Evolutionary conservation across 2,888 invertebrate species (phyloP), one percentile per base, ranked within the genome.

Genomic region (Caprella mutica): DNA sequence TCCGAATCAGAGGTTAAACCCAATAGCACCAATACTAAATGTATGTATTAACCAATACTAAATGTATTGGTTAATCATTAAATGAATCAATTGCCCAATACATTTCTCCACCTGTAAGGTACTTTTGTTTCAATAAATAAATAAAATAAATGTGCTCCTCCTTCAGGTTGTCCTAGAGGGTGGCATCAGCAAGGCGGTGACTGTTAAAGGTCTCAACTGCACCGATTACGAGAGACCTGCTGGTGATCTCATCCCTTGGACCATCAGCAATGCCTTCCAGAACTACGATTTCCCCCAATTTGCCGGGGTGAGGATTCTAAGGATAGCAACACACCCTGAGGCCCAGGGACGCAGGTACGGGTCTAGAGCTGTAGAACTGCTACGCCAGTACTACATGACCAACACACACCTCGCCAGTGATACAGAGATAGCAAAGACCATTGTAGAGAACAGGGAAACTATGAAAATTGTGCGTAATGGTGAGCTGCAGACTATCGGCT

Each of bases 341-440:
- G 96, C 94, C 72, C 93, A 94, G 73, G 78, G 85, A 69, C 96
- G 96, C 94, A 97, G 97, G 0, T 99, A 98, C 73, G 98, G 98
- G 4, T 82, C 82, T 59, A 79, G 87, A 56, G 93, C 97, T 0
- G 70, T 99, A 5, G 77, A 83, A 59, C 76, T 96, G 38, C 73
- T 98, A 6, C 82, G 86, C 57, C 81, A 88, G 55, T 99, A 98
- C 73, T 99, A 92, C 71, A 81, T 85, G 65, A 82, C 85, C 2
- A 84, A 86, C 69, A 81, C 86, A 55, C 80, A 83, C 0, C 81
- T 81, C 67, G 70, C 88, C 23, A 44, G 44, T 19, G 27, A 35
- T 3, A 82, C 82, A 61, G 84, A 86, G 52, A 40, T 35, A 2
- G 58, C 52, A 21, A 33, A 39, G 61, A 30, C 40, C 24, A n/a